Conservation (phyloP, 2,113 vertebrate genomes). For the Monopterus albus region DNA sequence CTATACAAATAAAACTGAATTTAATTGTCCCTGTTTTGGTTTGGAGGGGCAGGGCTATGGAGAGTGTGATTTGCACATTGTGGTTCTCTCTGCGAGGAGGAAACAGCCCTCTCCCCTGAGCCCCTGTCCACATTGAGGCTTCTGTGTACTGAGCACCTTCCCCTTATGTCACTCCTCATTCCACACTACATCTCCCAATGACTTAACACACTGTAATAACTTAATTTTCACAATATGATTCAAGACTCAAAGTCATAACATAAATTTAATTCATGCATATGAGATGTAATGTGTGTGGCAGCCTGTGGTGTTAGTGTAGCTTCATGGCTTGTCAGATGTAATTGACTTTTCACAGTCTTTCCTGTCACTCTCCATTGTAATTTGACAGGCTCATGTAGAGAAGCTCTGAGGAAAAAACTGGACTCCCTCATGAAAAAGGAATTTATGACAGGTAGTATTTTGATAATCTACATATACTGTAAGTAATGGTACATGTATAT, state of each 20-base stretch:
- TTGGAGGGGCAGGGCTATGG: too few relatives aligned
- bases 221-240: slow-evolving; percentile 8
- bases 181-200: background rate
- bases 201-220: slow-evolving; percentile 2
- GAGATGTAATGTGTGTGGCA: slow-evolving; percentile 25
- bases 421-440: slow-evolving; percentile 2
- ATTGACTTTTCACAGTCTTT: slow-evolving; percentile 50
- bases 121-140: too few relatives aligned
- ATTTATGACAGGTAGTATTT: slow-evolving; percentile 8
- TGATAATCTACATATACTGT: slow-evolving; percentile 1
- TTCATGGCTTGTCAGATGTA: slow-evolving; percentile 45
- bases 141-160: too few relatives aligned
- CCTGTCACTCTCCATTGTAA: slow-evolving; percentile 33
- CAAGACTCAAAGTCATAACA: slow-evolving; percentile 13
- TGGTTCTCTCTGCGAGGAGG: too few relatives aligned
- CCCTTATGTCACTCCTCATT: slow-evolving; percentile 9
- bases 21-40: too few relatives aligned
- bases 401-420: slow-evolving; percentile 19
- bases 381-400: slow-evolving; percentile 29
- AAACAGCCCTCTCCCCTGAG: too few relatives aligned
- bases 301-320: slow-evolving; percentile 37
- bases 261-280: slow-evolving; percentile 29
- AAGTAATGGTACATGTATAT: slow-evolving; percentile 3
- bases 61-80: too few relatives aligned
- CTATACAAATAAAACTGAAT: too few relatives aligned